These are phyloP conservation scores for Echinometra lucunter DNA, from an alignment of 53 echinoderm and acorn worm genomes.

Conservation along the genomic window DNA sequence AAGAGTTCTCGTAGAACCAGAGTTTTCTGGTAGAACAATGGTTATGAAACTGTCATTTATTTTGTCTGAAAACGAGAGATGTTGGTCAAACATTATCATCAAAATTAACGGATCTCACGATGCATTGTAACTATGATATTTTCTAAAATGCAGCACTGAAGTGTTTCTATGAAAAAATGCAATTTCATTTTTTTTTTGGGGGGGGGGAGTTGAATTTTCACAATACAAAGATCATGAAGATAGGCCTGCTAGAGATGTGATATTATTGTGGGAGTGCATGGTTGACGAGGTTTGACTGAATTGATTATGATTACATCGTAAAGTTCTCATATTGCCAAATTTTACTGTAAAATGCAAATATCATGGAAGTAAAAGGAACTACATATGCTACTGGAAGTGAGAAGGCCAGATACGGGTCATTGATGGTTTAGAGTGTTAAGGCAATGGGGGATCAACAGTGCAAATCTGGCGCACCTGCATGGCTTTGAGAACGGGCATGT, in stretches of 20 bases:
- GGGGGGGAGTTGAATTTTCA: background rate
- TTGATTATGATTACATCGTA: too few relatives aligned
- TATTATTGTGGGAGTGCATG: too few relatives aligned
- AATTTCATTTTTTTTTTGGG: too few relatives aligned
- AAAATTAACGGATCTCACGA: background rate
- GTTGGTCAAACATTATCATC: background rate
- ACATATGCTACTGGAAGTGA: background rate
- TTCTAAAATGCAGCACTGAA: too few relatives aligned
- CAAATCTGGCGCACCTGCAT: conserved; percentile 36
- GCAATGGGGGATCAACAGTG: conserved; percentile 13
- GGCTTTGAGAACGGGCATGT: conserved; percentile 27
- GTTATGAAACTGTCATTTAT: background rate
- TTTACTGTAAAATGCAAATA: background rate
- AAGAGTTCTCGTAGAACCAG: too few relatives aligned
- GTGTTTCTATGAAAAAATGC: too few relatives aligned
- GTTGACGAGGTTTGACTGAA: too few relatives aligned
- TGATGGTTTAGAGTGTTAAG: conserved; percentile 20
- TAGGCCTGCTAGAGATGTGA: background rate
- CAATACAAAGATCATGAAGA: too few relatives aligned
- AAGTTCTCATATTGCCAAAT: background rate
- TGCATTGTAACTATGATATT: too few relatives aligned
- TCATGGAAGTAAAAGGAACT: background rate
- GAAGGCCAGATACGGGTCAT: conserved; percentile 19
- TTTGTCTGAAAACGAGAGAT: too few relatives aligned
- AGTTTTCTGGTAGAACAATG: background rate